Evolutionary conservation across 2,113 vertebrate genomes (phyloP), one percentile per base, ranked within the genome.

Genomic region (Mobula hypostoma): DNA sequence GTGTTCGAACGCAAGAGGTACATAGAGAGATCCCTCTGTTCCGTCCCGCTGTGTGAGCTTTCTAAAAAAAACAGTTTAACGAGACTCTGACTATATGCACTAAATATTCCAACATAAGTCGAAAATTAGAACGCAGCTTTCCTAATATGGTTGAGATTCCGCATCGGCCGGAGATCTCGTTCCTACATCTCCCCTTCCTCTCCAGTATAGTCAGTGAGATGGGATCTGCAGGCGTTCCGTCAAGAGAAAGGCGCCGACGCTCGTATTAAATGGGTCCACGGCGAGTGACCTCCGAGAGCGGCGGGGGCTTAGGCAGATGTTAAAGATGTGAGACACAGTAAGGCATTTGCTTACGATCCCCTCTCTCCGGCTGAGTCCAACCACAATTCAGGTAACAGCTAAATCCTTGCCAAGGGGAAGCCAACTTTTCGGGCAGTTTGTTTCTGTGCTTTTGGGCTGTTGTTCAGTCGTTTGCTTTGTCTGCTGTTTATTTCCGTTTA

Each of bases 141-240:
- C 83, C 83, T 87, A 29, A 87, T 87, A 87, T 61, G 83, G 83
- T 87, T 87, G 83, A 82, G 40, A 82, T 82, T 82, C 79, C 79
- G 40, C 79, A 78, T 2, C 15, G 36, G 8, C 17, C 79, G 58
- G 82, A 27, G 24, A 85, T 85, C 48, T 85, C 48, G 7, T 85
- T 85, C 82, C 48, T 48, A 58, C 24, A 17, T 87, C 11, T 56
- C 56, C 79, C 56, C 56, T 48, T 61, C 83, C 48, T n/a, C 56
- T 27, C 80, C 80, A 15, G 80, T 48, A 48, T 56, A 58, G 48
- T 63, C 83, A 87, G 29, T 61, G 83, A 56, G 27, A 61, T 87
- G 83, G 83, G 83, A 87, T 87, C 48, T 61, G 11, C 83, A 29
- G 27, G 24, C 82, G 2, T 0, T 7, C 2, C 21, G 14, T 11